Evolutionary conservation across 2,113 vertebrate species (phyloP), one percentile per base, ranked within the genome.

Genomic region (Dromiciops gliroides): DNA sequence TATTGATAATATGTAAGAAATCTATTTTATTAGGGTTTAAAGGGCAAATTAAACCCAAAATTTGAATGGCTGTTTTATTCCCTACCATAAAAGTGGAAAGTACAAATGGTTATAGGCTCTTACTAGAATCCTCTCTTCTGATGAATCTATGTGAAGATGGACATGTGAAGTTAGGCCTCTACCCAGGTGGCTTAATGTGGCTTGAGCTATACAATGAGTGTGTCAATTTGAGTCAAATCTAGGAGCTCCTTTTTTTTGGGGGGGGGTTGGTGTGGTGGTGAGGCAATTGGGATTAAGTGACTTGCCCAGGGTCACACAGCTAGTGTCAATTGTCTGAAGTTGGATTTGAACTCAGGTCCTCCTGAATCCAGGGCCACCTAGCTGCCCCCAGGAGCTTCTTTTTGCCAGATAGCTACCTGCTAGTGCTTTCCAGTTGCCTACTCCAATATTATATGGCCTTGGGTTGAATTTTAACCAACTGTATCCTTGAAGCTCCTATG

Each of bases 1-100:
- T 92, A 94, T 94, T 44, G 50, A 96, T 52, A 95, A 92, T 48
- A 51, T 1, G 31, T 94, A 51, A 95, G 91, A 95, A 94, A 90
- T 96, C 48, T 90, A 0, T 88, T 94, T 93, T 88, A 91, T 47
- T 94, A 14, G 22, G 23, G 31, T 92, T 37, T 67, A 52, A 51
- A 93, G 97, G 90, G 90, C 22, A 5, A 3, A 24, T 91, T 50
- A 93, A 10, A 28, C 67, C 67, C 28, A 56, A 94, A 50, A 89
- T 93, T 92, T 95, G 26, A 51, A 83, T 83, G 50, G 26, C 2
- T 95, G 10, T 90, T 50, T 90, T 90, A 48, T 90, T 28, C 25
- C 9, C 26, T 90, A 31, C 3, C 31, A 48, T 95, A 23, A 50
- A 10, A n/a, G 91, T 93, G 10, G n/a, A 44, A 83, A 95, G 94